Conservation (phyloP, 2,113 vertebrate species). For the Loxodonta africana region DNA sequence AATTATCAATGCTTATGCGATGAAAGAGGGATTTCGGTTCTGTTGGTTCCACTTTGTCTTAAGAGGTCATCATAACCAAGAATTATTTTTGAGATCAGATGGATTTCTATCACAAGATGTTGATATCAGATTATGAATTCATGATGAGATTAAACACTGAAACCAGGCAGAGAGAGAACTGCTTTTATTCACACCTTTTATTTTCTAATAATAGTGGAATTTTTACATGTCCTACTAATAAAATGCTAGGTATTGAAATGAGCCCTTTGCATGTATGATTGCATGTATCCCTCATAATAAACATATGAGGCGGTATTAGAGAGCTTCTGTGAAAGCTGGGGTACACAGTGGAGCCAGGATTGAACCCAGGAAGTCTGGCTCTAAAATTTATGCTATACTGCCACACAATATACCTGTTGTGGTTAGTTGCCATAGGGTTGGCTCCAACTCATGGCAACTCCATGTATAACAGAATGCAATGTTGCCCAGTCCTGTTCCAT, state of each 20-base stretch:
- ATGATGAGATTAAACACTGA: slow-evolving; percentile 15
- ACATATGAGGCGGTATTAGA: neutral
- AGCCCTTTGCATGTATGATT: neutral
- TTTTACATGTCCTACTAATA: neutral
- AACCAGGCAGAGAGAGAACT: neutral
- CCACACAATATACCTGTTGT: neutral
- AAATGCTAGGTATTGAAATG: neutral
- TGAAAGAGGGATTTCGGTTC: slow-evolving; percentile 19
- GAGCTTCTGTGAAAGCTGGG: neutral
- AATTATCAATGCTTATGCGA: neutral
- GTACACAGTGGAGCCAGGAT: neutral
- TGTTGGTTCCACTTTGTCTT: neutral
- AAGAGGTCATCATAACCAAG: slow-evolving; percentile 1
- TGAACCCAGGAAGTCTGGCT: neutral
- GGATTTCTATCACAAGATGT: neutral
- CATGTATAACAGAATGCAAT: neutral
- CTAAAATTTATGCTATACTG: neutral
- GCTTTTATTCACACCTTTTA: neutral
- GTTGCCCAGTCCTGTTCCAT: neutral
- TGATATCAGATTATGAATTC: slow-evolving; percentile 5
- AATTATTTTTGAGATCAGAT: slow-evolving; percentile 29
- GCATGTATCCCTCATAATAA: neutral
- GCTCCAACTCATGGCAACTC: neutral
- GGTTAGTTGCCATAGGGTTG: neutral
- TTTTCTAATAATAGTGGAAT: neutral